Conservation (phyloP, 1,140 invertebrate species). For the Acyrthosiphon pisum region DNA sequence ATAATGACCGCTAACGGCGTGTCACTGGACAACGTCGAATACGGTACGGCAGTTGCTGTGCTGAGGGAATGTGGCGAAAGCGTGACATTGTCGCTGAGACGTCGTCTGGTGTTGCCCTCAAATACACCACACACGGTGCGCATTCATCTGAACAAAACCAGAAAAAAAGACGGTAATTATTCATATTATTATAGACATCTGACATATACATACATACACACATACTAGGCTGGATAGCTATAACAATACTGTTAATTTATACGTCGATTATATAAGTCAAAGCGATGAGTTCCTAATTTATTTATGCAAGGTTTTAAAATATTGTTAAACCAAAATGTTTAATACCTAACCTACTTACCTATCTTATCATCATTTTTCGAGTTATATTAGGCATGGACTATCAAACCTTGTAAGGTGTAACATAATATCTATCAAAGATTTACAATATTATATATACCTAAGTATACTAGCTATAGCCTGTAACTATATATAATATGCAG, state of each 20-base stretch:
- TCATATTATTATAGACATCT: no score
- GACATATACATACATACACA: background rate
- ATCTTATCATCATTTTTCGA: background rate
- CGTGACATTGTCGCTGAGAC: constrained; percentile 87
- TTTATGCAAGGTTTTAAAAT: background rate
- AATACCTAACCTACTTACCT: background rate
- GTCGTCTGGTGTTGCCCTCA: constrained; percentile 70
- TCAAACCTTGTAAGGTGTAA: background rate
- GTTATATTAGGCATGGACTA: background rate
- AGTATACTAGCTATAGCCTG: background rate
- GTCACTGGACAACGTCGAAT: constrained; percentile 95
- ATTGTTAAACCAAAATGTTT: background rate
- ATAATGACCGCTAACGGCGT: constrained; percentile 97
- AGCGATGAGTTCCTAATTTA: background rate
- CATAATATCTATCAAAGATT: background rate
- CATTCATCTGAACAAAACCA: constrained; percentile 80
- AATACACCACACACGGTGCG: constrained; percentile 74
- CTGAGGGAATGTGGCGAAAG: constrained; percentile 86
- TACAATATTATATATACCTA: background rate
- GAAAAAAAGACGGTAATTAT: constrained; percentile 88
- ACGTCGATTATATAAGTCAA: background rate
- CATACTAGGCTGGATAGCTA: background rate
- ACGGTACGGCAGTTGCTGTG: constrained; percentile 90
- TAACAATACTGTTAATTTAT: background rate
- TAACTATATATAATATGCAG: background rate